Evolutionary conservation across 2,113 vertebrate genomes (phyloP).

Genomic region (Dinomys branickii): DNA sequence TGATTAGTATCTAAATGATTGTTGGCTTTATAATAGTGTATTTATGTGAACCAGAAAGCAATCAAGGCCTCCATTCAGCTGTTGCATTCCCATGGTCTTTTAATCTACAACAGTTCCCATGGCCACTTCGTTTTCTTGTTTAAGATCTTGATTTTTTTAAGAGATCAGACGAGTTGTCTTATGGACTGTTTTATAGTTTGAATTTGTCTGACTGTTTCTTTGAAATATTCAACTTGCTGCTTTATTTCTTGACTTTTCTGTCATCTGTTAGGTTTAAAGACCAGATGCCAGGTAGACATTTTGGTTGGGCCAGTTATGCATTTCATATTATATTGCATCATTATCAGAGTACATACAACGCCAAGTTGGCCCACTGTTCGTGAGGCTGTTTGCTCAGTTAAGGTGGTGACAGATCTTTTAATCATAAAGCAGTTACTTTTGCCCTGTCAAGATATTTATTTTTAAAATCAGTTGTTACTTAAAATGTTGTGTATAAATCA

Average conservation of each 20-base stretch:
- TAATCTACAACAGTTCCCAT: slow-evolving; percentile 27
- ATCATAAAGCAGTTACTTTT: background rate
- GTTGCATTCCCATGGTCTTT: background rate
- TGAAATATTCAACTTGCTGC: slow-evolving; percentile 1
- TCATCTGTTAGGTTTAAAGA: background rate
- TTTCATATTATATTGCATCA: background rate
- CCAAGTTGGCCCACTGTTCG: background rate
- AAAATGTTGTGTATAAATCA: background rate
- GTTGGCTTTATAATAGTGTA: background rate
- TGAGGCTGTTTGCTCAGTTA: background rate
- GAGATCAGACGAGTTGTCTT: background rate
- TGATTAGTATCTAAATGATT: background rate
- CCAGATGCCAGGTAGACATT: background rate
- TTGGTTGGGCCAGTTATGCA: background rate
- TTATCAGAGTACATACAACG: background rate
- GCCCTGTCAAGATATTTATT: background rate
- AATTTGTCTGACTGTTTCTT: slow-evolving; percentile 29
- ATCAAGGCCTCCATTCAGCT: background rate
- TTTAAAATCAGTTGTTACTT: background rate
- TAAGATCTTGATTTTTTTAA: slow-evolving; percentile 55
- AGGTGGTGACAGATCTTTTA: background rate
- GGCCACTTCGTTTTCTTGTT: background rate
- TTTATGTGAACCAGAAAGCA: slow-evolving; percentile 2
- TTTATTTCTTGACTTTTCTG: slow-evolving; percentile 39
- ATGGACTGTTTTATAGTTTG: slow-evolving; percentile 3